These are phyloP conservation scores for Periplaneta americana DNA, from an alignment of 1,140 invertebrate species.

Conservation along the genomic window DNA sequence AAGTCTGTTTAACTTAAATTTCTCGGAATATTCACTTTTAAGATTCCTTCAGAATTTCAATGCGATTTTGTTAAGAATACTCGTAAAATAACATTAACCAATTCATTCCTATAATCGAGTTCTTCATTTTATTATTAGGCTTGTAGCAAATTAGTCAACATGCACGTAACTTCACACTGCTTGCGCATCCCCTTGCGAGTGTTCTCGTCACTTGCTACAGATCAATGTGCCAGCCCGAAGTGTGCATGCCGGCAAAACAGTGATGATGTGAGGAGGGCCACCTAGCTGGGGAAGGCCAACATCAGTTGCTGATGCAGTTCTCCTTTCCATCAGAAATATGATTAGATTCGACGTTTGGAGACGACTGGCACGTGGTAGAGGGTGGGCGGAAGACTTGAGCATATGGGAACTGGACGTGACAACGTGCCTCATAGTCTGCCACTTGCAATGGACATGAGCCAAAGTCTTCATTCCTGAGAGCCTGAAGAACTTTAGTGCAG, in stretches of 20 bases:
- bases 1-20: neutral
- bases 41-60: neutral
- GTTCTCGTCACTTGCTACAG: neutral
- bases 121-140: neutral
- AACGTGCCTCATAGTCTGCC: constrained; percentile 61
- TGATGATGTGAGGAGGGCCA: neutral
- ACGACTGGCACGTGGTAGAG: constrained; percentile 8
- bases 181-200: neutral
- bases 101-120: neutral
- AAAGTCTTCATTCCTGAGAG: constrained; percentile 71
- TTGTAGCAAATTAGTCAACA: neutral
- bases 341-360: constrained; percentile 3
- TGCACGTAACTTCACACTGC: neutral
- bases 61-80: neutral
- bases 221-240: neutral
- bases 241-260: neutral
- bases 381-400: constrained; percentile 57
- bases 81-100: neutral
- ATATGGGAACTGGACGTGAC: constrained; percentile 67
- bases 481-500: constrained; percentile 70
- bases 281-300: constrained; percentile 16
- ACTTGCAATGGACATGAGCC: constrained; percentile 62
- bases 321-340: constrained; percentile 33
- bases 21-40: neutral
- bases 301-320: constrained; percentile 44